Base-by-base conservation (phyloP, 2,888 invertebrate species). In the Andrena flavipes region DNA sequence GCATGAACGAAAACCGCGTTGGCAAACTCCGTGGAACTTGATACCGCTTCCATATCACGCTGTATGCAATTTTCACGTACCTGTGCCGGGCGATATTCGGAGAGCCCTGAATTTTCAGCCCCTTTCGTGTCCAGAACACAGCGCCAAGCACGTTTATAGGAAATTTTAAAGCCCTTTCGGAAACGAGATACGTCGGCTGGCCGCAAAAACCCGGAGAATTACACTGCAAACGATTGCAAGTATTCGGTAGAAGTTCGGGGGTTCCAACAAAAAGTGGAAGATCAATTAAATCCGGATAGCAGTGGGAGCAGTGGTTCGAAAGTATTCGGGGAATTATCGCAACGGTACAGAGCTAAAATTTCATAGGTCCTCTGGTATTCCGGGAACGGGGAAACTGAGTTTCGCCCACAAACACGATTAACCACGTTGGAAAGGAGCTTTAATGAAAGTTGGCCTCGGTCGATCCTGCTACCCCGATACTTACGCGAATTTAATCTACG, bases 331-430 rank as follows among this genome's bases (percentile, higher is more conserved):
- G n/a, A 65, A 77, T 65, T 67, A 60, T 76, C 13, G 76, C 13
- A 63, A 42, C 42, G 51, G n/a, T 59, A 51, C 29, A 4, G 62
- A 49, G 26, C 2, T 4, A 4, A 60, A 85, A 73, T 85, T 85
- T 85, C 59, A 51, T 59, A 56, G 79, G 51, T 76, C 72, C 51
- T 42, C 56, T 10, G 51, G 30, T 20, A 74, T 83, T 71, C 63
- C 23, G 6, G 59, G 16, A 74, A 79, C 7, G 51, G 23, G 8
- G 68, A 20, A 20, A 59, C 60, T 49, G 62, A 20, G 51, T 49
- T 56, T 70, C 63, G 29, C 35, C n/a, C 76, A 56, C 76, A 78
- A 87, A 85, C 77, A 73, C 76, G 82, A 78, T 85, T 80, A 85
- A 70, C 63, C 77, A 51, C 29, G 42, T 20, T 20, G 68, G 63